Evolutionary conservation across 2,888 invertebrate genomes (phyloP).

Genomic region (Eupithecia vulgata): DNA sequence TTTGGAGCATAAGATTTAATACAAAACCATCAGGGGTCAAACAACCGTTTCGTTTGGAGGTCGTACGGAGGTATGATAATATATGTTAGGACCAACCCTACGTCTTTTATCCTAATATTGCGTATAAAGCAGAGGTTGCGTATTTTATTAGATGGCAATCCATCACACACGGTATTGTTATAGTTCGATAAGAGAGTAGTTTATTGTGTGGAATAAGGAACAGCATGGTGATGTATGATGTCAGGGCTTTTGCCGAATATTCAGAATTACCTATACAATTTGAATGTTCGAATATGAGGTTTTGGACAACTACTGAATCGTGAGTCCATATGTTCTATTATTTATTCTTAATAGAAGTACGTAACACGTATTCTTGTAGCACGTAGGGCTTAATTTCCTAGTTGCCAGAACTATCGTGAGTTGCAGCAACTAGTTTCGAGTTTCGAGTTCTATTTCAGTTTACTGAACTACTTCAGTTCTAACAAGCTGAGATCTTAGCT

Average conservation of each 20-base stretch:
- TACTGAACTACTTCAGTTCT: not conserved
- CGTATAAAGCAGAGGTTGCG: constrained; percentile 26
- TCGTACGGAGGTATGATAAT: not conserved
- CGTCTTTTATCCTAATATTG: constrained; percentile 9
- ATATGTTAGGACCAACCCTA: not conserved
- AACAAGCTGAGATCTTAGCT: not conserved
- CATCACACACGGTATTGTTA: constrained; percentile 58
- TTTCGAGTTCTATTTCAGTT: not conserved
- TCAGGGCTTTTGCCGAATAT: not conserved
- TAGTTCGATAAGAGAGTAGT: constrained; percentile 54
- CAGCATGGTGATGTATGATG: constrained; percentile 40
- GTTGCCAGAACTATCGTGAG: constrained; percentile 1
- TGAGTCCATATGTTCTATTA: not conserved
- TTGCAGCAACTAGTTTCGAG: not conserved
- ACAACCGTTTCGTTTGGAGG: not conserved
- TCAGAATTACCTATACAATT: not conserved
- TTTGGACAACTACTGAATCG: not conserved
- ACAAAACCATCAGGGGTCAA: not conserved
- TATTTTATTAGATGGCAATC: constrained; percentile 56
- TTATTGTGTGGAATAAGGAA: constrained; percentile 51
- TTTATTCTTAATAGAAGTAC: too few relatives aligned
- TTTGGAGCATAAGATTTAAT: not conserved
- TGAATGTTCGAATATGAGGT: not conserved
- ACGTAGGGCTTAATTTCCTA: not conserved
- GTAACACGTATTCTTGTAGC: not conserved